Evolutionary conservation across 2,797 vertebrate species (phyloP).

Genomic region (Tragopan temminckii): DNA sequence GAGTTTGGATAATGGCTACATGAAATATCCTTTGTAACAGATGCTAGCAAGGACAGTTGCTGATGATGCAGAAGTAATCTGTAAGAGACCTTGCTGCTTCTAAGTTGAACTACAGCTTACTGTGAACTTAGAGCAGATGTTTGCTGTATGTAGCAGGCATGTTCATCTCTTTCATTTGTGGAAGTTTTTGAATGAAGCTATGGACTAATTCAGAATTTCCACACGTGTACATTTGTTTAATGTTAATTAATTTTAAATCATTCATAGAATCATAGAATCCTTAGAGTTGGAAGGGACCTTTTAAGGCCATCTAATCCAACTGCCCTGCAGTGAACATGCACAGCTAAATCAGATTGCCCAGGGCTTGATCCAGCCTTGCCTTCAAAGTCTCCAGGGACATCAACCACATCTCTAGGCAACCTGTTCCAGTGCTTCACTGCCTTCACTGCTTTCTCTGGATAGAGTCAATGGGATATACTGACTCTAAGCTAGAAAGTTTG

Average conservation of each 20-base stretch:
- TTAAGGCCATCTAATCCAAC: too few relatives aligned
- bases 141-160: not conserved
- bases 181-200: not conserved
- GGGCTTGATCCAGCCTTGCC: too few relatives aligned
- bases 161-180: not conserved
- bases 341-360: too few relatives aligned
- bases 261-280: too few relatives aligned
- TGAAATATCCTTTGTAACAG: not conserved
- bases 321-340: too few relatives aligned
- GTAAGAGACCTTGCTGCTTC: slow-evolving; percentile 24
- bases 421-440: too few relatives aligned
- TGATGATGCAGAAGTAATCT: slow-evolving; percentile 47
- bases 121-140: slow-evolving; percentile 10
- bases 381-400: too few relatives aligned
- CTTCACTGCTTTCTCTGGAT: not conserved
- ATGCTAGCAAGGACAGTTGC: slow-evolving; percentile 18
- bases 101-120: not conserved
- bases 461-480: not conserved
- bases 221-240: rapidly evolving
- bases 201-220: not conserved
- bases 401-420: too few relatives aligned
- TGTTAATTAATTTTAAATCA: not conserved
- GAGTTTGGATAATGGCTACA: not conserved
- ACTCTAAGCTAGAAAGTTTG: not conserved
- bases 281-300: too few relatives aligned